Base-by-base conservation (phyloP, 2,113 vertebrate genomes). In the Festucalex cinctus region DNA sequence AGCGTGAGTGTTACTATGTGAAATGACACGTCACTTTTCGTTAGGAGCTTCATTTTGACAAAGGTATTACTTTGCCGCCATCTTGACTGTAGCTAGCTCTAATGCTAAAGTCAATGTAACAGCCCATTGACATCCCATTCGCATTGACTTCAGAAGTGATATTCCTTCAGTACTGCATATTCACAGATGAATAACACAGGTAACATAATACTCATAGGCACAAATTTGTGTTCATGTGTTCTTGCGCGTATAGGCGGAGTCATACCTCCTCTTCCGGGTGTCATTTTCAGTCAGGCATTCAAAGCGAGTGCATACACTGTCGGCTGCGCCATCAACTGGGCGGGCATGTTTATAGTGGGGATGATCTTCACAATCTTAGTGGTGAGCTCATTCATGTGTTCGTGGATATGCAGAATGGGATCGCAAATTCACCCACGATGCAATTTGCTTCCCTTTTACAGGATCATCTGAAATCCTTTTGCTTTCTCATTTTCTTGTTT, bases 401-500 rank as follows among this genome's bases (percentile, higher is more conserved):
- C 3, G 5, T 62, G 1, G 2, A 22, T 32, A 13, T 20, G 12
- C 13, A 1, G 14, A 44, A 17, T 5, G n/a, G 22, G 14, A 16
- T 65, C 53, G 43, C 3, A 69, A 7, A 48, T 9, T 22, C 9
- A 68, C 8, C 35, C 10, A 57, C 12, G 32, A 61, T 70, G 22
- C 12, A 39, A 59, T 22, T n/a, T 69, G 12, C 16, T 68, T 74
- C 43, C 16, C 53, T 78, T 74, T 0, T n/a, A n/a, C 75, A 95
- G 94, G 71, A 91, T 41, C 68, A 85, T 39, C 72, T 95, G 68
- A 74, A 86, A 5, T 85, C 85, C 70, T 93, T 92, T 73, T 93
- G 90, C 78, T 95, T 95, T 79, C 82, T 94, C 28, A 83, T 95
- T 71, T 95, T 94, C 85, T 76, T 94, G 68, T 51, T 53, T 1